These are phyloP conservation scores for Fragum sueziense DNA, from an alignment of 2,888 invertebrate species.

Conservation along the genomic window DNA sequence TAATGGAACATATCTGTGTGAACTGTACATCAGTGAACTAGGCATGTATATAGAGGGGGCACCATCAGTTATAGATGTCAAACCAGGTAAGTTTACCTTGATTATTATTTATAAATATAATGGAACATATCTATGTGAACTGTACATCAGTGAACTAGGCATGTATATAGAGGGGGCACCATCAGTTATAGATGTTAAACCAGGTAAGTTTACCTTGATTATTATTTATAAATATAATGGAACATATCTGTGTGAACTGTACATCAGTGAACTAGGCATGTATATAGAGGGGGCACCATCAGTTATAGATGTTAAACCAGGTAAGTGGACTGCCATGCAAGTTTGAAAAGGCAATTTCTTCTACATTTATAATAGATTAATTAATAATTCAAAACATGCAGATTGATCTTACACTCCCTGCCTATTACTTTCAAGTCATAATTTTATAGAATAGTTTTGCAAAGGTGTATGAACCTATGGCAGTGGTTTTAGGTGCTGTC, in stretches of 20 bases:
- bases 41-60: constrained; percentile 48
- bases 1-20: constrained; percentile 94
- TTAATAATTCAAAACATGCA: too few relatives aligned
- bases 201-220: too few relatives aligned
- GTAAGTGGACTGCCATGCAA: too few relatives aligned
- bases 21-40: constrained; percentile 92
- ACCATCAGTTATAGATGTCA: constrained; percentile 45
- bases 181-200: constrained; percentile 43
- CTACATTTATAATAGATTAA: too few relatives aligned
- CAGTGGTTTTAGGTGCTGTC: too few relatives aligned
- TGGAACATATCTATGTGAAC: constrained; percentile 94
- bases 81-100: constrained; percentile 50
- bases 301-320: constrained; percentile 42
- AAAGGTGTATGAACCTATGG: too few relatives aligned
- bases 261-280: constrained; percentile 88
- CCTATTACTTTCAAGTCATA: too few relatives aligned
- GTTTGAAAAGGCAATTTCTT: too few relatives aligned
- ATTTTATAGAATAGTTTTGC: too few relatives aligned
- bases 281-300: constrained; percentile 50
- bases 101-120: too few relatives aligned
- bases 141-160: constrained; percentile 90
- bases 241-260: constrained; percentile 96
- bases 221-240: too few relatives aligned
- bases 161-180: constrained; percentile 50
- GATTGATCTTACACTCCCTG: too few relatives aligned